Base-by-base conservation (phyloP, 2,888 invertebrate species). In the Dolomedes plantarius region DNA sequence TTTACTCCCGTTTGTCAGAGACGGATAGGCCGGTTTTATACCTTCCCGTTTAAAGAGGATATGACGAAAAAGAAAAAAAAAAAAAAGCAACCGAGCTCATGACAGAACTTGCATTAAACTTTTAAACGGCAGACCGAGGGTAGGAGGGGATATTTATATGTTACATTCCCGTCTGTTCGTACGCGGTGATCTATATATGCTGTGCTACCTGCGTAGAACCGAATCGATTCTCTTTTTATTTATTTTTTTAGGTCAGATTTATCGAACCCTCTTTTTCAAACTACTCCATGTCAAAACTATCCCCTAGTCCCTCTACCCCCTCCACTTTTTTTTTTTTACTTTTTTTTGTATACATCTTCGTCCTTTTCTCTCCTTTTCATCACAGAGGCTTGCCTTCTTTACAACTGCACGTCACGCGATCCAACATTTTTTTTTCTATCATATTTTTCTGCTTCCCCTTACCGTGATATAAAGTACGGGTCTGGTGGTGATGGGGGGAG, bases 191-290 rank as follows among this genome's bases (percentile, higher is more conserved):
- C 32, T 28, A 23, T 56, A 50, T 64, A 36, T 56, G 9, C 16
- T 39, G 68, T 41, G 64, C 28, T 46, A 67, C 76, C n/a, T 64
- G 28, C 69, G 32, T 74, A 67, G 50, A 28, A 27, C 36, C 36
- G 50, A 77, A 83, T 83, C 83, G 83, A 83, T 83, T 64, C 29
- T 16, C 23, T 62, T 64, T 36, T 83, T 77, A 16, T 6, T 46
- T 46, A 16, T 46, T 46, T 46, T 36, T 46, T 46, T n/a, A 46
- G 76, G 83, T 77, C 77, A 83, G 65, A 83, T 83, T 83, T 83
- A 83, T 83, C 64, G 83, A 71, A 50, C 72, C 56, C 71, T 19
- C 27, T 62, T 46, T 46, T 23, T 69, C 76, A 56, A 68, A 77
- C 65, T 77, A 62, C 67, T 50, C 72, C 64, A 56, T 83, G 77